Conservation (phyloP, 2,888 invertebrate genomes). For the Metallyticus violacea region DNA sequence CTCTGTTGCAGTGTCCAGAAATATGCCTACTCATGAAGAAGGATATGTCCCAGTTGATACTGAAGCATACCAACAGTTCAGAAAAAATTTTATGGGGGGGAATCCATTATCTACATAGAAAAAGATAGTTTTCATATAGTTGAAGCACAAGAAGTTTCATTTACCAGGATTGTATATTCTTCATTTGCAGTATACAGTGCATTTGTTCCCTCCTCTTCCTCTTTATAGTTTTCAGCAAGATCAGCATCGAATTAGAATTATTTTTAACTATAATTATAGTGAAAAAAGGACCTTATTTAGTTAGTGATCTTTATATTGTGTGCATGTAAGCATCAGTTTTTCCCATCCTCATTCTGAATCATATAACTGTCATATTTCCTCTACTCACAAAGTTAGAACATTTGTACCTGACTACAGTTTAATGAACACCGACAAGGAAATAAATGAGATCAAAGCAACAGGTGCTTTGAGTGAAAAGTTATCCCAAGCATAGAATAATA, state of each 20-base stretch:
- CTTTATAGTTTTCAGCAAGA: neutral
- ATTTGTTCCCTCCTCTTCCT: neutral
- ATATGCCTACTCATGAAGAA: neutral
- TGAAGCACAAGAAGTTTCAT: neutral
- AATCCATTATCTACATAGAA: neutral
- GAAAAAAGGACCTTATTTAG: neutral
- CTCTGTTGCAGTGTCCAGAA: neutral
- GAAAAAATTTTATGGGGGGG: neutral
- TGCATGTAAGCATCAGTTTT: neutral
- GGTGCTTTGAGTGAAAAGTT: neutral
- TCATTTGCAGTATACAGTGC: neutral
- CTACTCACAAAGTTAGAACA: neutral
- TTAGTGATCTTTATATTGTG: neutral
- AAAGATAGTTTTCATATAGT: neutral
- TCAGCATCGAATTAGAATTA: neutral
- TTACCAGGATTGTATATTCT: neutral
- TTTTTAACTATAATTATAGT: neutral
- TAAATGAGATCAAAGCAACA: neutral
- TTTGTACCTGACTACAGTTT: neutral
- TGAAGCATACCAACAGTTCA: neutral
- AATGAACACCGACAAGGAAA: neutral
- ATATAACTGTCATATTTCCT: neutral
- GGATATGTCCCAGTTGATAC: neutral
- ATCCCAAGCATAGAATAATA: neutral
- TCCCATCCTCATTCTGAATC: neutral